phyloP scores from a whole-genome alignment of 37 sponge, comb jelly and placozoan genomes.

The Sycon ciliatum region DNA sequence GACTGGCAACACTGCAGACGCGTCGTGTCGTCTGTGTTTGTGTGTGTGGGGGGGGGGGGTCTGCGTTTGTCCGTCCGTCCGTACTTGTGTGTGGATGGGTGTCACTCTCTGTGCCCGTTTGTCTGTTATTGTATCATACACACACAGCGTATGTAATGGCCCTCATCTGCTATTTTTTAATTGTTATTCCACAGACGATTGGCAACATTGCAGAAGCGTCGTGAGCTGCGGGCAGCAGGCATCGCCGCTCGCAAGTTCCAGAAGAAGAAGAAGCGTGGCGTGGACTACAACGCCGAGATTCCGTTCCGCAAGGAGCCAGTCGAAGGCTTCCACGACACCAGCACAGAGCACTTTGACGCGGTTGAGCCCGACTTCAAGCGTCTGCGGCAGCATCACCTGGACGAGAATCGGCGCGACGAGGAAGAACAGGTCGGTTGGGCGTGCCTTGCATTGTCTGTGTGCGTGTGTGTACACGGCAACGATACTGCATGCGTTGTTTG shows the following conservation, averaged over 20 bases:
- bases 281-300: conserved; percentile 86
- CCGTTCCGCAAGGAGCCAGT: conserved; percentile 94
- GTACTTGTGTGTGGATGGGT: too few species aligned
- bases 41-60: too few species aligned
- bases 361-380: conserved; percentile 48
- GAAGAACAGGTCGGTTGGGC: conserved; percentile 47
- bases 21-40: too few species aligned
- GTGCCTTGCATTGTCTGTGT: not conserved
- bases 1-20: too few species aligned
- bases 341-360: conserved; percentile 41
- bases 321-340: conserved; percentile 79
- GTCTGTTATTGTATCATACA: too few species aligned
- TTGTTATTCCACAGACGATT: too few species aligned
- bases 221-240: conserved; percentile 91
- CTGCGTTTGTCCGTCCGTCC: too few species aligned
- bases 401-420: conserved; percentile 64
- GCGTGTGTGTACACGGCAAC: not conserved
- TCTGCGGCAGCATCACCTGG: conserved; percentile 64
- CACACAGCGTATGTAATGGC: too few species aligned
- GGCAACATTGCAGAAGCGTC: conserved; percentile 88
- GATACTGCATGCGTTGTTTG: not conserved
- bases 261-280: conserved; percentile 37
- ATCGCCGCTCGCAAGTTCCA: conserved; percentile 46
- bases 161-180: too few species aligned
- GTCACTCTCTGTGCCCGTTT: too few species aligned